Evolutionary conservation across 2,113 vertebrate species (phyloP), one percentile per base, ranked within the genome.

Genomic region (Chamaetylas fuelleborni): DNA sequence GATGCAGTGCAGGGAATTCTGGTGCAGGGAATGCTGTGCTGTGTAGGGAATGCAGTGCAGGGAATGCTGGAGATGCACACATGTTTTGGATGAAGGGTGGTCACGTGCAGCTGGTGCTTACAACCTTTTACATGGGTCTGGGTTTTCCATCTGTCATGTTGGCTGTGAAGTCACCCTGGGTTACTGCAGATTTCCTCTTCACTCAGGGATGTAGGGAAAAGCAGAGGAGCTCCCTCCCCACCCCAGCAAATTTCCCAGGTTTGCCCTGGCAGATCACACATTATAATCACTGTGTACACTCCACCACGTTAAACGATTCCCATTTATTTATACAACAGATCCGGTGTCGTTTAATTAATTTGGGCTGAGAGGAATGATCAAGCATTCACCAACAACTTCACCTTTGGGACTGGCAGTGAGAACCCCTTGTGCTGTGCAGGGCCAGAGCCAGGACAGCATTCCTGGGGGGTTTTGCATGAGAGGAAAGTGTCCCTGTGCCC

Each of bases 271-370:
- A 93, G 72, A 95, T 94, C 88, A 40, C 72, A 88, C 72, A 36
- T 92, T 91, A 11, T 94, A 88, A 97, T 92, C 40, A 2, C 81
- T 85, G 82, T 61, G 65, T 91, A 60, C 76, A 88, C 81, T 85
- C 60, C 90, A 8, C 12, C 42, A 26, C 31, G 40, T 91, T 67
- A 97, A 97, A 93, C 3, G 10, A 94, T 97, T 90, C 96, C 91
- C 47, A 18, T 96, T 97, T 96, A 90, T 97, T 97, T 90, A 17
- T 34, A 94, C 93, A 97, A 95, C 92, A 90, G 94, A 90, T 93
- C 71, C 18, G 6, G 81, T 95, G 96, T 97, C 58, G 25, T 96
- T 96, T 97, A 97, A 98, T 98, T 97, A 97, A 97, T 97, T 97
- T 97, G 88, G 94, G 92, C 96, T 96, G 92, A 95, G 96, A 92